phyloP scores from a whole-genome alignment of 2,797 vertebrate genomes.

The Avahi laniger region DNA sequence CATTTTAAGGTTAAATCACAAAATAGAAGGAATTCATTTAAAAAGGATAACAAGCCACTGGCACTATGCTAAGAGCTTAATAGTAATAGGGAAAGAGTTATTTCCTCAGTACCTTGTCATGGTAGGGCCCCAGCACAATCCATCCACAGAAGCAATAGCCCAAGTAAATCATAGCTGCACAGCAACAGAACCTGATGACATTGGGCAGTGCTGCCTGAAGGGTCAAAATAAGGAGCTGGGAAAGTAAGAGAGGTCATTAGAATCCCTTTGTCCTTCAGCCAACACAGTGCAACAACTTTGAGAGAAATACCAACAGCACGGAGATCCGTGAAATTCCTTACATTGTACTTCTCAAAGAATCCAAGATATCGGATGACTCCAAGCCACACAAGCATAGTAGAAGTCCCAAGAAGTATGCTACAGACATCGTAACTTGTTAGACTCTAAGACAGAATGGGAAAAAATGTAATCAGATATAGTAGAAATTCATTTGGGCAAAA shows the following conservation, averaged over 20 bases:
- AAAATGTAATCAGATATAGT: not conserved
- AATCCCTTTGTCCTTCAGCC: slow-evolving; percentile 29
- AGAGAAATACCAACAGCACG: slow-evolving; percentile 71
- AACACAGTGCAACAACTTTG: slow-evolving; percentile 49
- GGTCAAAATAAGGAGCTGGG: slow-evolving; percentile 94
- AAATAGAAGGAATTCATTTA: slow-evolving; percentile 6
- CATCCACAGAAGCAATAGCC: slow-evolving; percentile 99
- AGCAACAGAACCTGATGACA: slow-evolving; percentile 94
- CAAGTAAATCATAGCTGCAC: slow-evolving; percentile 96
- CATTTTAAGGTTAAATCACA: not conserved
- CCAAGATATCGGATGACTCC: slow-evolving; percentile 95
- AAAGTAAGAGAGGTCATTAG: slow-evolving; percentile 69
- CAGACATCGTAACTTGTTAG: slow-evolving; percentile 94
- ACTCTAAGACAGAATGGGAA: slow-evolving; percentile 83
- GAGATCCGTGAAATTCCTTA: slow-evolving; percentile 83
- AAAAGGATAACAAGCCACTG: not conserved
- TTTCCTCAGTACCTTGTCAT: slow-evolving; percentile 90
- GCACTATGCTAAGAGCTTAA: not conserved
- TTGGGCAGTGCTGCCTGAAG: slow-evolving; percentile 93
- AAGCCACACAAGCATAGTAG: slow-evolving; percentile 97
- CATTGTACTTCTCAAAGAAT: slow-evolving; percentile 96
- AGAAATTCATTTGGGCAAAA: not conserved
- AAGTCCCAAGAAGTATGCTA: slow-evolving; percentile 95
- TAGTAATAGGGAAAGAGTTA: not conserved
- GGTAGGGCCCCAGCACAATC: slow-evolving; percentile 97